Evolutionary conservation across 2,113 vertebrate genomes (phyloP).

Genomic region (Aegotheles bennettii): DNA sequence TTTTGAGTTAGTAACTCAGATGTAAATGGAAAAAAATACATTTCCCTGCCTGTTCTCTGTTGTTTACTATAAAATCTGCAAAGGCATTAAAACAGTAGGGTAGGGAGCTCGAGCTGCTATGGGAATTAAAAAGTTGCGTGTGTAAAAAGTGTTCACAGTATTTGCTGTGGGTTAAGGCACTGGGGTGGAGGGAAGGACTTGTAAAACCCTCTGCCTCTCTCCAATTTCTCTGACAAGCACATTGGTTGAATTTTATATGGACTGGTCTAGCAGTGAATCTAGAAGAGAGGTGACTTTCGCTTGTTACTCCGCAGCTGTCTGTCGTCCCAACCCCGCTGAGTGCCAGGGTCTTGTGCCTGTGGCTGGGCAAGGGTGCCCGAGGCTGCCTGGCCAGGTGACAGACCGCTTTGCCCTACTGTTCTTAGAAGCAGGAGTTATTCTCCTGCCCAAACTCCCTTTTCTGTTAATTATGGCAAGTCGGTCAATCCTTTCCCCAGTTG

Average conservation of each 20-base stretch:
- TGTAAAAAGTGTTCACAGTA: background rate
- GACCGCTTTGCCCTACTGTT: background rate
- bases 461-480: background rate
- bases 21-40: background rate
- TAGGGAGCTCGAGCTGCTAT: background rate
- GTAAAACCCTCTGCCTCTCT: background rate
- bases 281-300: background rate
- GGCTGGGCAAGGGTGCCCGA: background rate
- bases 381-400: rapidly evolving
- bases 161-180: background rate
- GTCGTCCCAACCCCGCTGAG: rapidly evolving
- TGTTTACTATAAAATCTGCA: background rate
- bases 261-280: background rate
- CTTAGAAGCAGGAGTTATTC: background rate
- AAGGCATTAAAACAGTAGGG: background rate
- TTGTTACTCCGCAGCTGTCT: background rate
- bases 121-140: background rate
- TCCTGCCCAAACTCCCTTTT: background rate
- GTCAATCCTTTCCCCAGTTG: background rate
- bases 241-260: background rate
- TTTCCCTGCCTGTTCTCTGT: background rate
- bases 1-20: background rate
- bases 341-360: rapidly evolving
- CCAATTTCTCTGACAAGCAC: background rate
- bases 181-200: background rate